Conservation (phyloP, 2,888 invertebrate species). For the Nephrotoma flavescens region DNA sequence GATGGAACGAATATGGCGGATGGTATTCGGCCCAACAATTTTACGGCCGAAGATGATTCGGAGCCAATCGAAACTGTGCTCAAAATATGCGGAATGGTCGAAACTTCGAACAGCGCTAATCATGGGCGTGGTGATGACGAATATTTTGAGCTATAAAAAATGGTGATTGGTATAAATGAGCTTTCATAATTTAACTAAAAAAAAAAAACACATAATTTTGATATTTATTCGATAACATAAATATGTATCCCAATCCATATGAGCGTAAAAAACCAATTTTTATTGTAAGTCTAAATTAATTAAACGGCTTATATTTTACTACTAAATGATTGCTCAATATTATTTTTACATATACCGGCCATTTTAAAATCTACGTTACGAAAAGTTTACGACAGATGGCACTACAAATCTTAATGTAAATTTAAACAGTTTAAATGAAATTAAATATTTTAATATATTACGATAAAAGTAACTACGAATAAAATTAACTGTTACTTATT, state of each 20-base stretch:
- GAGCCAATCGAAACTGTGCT: not conserved
- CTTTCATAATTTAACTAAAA: not conserved
- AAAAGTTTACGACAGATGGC: not conserved
- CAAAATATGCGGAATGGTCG: not conserved
- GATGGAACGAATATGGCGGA: not conserved
- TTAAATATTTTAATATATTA: no score
- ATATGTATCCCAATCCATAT: not conserved
- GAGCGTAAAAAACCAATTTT: not conserved
- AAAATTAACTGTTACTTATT: no score
- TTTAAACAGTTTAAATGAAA: no score
- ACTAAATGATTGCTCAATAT: not conserved
- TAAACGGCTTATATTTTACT: not conserved
- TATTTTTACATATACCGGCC: not conserved
- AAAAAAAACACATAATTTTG: no score
- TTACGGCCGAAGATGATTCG: not conserved
- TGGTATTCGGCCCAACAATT: not conserved
- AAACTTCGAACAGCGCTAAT: not conserved
- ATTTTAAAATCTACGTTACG: not conserved
- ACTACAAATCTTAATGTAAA: no score
- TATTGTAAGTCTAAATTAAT: not conserved
- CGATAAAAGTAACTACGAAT: no score
- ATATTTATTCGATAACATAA: no score
- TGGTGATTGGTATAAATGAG: not conserved
- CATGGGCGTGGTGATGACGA: constrained; percentile 4
- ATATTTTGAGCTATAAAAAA: not conserved